Conservation (phyloP, 2,797 vertebrate genomes). For the Gobionotothen gibberifrons region DNA sequence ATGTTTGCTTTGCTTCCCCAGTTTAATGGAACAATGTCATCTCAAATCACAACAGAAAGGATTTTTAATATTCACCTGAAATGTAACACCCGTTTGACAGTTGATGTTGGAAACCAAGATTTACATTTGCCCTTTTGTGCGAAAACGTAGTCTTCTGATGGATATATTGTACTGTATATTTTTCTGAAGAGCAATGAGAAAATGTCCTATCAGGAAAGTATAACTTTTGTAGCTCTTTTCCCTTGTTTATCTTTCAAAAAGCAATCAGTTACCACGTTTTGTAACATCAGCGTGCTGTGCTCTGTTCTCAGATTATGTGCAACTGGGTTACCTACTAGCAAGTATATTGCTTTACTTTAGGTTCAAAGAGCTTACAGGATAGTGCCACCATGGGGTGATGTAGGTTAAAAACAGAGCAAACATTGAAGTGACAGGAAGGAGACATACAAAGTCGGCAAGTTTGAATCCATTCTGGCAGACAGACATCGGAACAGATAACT, state of each 20-base stretch:
- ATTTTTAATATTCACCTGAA: not conserved
- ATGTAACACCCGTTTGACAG: not conserved
- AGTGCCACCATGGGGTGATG: not conserved
- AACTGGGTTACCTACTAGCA: not conserved
- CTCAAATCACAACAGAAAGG: not conserved
- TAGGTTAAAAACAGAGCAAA: not conserved
- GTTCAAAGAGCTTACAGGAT: conserved; percentile 23
- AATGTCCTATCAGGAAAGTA: not conserved
- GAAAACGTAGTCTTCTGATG: not conserved
- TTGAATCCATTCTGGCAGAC: conserved; percentile 31
- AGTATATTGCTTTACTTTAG: conserved; percentile 9
- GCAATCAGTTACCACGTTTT: conserved; percentile 14
- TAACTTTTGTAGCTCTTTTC: not conserved
- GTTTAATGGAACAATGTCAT: conserved; percentile 18
- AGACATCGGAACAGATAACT: conserved; percentile 36
- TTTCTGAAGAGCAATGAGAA: not conserved
- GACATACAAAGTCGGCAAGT: conserved; percentile 17
- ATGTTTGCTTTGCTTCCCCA: not conserved
- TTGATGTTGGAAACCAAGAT: not conserved
- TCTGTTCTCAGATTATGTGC: conserved; percentile 3
- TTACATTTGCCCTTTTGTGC: not conserved
- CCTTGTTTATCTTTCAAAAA: conserved; percentile 18
- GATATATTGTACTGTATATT: conserved; percentile 1
- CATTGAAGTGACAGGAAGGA: conserved; percentile 25
- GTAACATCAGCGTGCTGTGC: conserved; percentile 1